phyloP scores from a whole-genome alignment of 2,888 invertebrate species.

The Atethmia centrago region DNA sequence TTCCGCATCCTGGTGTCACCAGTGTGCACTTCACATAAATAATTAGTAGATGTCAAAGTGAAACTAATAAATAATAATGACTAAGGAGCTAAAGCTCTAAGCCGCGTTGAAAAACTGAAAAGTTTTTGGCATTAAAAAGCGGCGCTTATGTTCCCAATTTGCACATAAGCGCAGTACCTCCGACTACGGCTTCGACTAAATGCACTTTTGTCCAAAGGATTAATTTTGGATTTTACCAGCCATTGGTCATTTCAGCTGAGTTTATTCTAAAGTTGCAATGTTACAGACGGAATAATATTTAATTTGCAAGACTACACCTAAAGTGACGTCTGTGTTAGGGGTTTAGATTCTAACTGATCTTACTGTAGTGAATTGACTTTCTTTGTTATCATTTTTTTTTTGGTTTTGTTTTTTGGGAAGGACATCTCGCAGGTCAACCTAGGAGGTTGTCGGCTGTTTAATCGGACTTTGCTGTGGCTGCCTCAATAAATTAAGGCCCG shows the following conservation, averaged over 20 bases:
- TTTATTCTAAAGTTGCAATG: background rate
- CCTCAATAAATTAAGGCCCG: too few species aligned
- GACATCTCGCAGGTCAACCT: too few species aligned
- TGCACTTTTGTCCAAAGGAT: background rate
- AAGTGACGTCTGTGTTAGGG: background rate
- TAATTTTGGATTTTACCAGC: background rate
- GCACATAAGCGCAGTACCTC: background rate
- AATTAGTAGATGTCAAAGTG: background rate
- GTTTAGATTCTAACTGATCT: background rate
- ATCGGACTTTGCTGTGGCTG: too few species aligned
- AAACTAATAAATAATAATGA: background rate
- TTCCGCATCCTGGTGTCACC: slow-evolving; percentile 11
- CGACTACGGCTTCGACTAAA: background rate
- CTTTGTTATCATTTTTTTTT: background rate
- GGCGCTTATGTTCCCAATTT: background rate
- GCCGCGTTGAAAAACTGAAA: background rate
- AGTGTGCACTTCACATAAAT: background rate
- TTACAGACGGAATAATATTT: background rate
- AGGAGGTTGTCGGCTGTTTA: too few species aligned
- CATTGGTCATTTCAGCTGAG: background rate
- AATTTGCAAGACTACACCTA: background rate
- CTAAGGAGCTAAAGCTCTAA: too few species aligned
- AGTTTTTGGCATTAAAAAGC: too few species aligned
- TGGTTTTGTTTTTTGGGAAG: too few species aligned
- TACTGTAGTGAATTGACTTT: background rate